Evolutionary conservation across 2,888 invertebrate genomes (phyloP).

Genomic region (Parnassius smintheus): DNA sequence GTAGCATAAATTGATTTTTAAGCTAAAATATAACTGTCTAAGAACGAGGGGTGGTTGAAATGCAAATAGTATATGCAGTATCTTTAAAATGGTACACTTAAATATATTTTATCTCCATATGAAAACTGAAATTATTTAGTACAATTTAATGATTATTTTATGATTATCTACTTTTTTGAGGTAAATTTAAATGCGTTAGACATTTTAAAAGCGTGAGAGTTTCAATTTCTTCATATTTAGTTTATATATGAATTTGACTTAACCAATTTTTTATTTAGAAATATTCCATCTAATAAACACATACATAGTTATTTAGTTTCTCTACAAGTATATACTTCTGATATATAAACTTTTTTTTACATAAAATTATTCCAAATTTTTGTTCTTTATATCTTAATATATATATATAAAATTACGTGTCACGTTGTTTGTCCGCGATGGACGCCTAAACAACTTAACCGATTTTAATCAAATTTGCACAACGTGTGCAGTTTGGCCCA

Average conservation of each 20-base stretch:
- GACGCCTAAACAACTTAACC: no score
- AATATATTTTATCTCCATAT: neutral
- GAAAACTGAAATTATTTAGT: neutral
- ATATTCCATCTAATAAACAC: neutral
- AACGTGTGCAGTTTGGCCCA: no score
- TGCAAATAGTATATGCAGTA: neutral
- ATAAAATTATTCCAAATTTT: no score
- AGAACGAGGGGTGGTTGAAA: neutral
- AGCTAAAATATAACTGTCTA: constrained; percentile 5
- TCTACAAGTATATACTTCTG: no score
- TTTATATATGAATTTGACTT: neutral
- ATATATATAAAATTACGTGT: neutral
- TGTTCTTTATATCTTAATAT: no score
- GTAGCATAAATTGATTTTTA: constrained; percentile 23
- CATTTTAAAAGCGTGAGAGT: neutral
- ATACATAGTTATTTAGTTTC: no score
- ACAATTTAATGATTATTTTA: neutral
- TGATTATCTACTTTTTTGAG: neutral
- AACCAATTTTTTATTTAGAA: neutral
- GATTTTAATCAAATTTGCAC: no score
- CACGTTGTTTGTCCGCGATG: no score
- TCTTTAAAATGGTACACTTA: neutral
- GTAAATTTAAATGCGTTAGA: neutral
- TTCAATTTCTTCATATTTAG: neutral
- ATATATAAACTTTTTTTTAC: no score